Base-by-base conservation (phyloP, 2,113 vertebrate species). In the Hyaena hyaena region DNA sequence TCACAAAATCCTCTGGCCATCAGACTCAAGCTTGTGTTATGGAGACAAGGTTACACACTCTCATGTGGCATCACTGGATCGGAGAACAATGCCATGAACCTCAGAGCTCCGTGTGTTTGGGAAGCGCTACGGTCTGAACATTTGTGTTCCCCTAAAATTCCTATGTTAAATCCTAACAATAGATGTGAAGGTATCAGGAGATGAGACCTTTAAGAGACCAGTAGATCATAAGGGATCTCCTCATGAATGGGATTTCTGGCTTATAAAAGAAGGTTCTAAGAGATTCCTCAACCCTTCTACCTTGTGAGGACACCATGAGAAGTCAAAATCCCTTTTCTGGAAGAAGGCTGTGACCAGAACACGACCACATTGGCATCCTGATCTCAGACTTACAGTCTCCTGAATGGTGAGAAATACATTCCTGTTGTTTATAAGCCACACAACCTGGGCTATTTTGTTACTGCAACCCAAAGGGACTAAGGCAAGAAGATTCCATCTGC, bases 11-110 rank as follows among this genome's bases (percentile, higher is more conserved):
- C 8, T 97, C 98, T 86, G 87, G 71, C 77, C 96, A 86, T 96
- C 97, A 98, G 88, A 96, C 96, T 97, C 97, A 97, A 97, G 86
- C 96, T 97, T 95, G 93, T 92, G 95, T 95, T 77, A 89, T 53
- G 85, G 89, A 91, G 28, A 63, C 92, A 83, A 92, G 93, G 97
- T 81, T 58, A 95, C 93, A 96, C 81, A 93, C 94, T 97, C 94
- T 98, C 94, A 83, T 69, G 58, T 74, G 93, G 97, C 94, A 95
- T 97, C 98, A 93, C 81, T 94, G 96, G 98, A 96, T 97, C 95
- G 95, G 96, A 98, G 94, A 96, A 97, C 95, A 97, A 96, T 77
- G 0, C 24, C 28, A 35, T 10, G 26, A 90, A 45, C n/a, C 90
- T 76, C 73, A 6, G 33, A 14, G 26, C 85, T 33, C 80, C 23